phyloP scores from a whole-genome alignment of 2,113 vertebrate species.

The Hemichromis elongatus region DNA sequence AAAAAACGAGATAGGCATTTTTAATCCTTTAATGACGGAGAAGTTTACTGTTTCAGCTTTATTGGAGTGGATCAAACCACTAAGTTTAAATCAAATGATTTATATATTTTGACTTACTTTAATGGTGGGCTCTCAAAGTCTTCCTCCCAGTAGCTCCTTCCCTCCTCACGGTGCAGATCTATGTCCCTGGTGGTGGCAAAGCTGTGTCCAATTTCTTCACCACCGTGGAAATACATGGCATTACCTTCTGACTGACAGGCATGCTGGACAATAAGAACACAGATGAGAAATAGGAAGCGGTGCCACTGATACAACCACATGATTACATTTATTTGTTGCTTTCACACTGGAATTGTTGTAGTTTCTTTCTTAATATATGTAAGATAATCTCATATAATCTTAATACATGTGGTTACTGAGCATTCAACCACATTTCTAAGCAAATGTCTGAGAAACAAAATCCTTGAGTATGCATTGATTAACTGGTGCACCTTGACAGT shows the following conservation, averaged over 20 bases:
- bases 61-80: neutral
- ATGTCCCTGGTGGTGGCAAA: constrained; percentile 90
- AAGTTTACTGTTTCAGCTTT: neutral
- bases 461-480: neutral
- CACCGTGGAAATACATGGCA: constrained; percentile 93
- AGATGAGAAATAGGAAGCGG: neutral
- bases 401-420: neutral
- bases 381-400: neutral
- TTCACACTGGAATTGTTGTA: neutral
- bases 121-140: constrained; percentile 91
- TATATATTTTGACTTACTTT: constrained; percentile 79
- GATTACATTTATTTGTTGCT: neutral
- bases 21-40: neutral
- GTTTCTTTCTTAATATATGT: neutral
- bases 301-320: neutral
- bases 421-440: neutral
- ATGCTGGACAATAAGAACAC: constrained; percentile 76
- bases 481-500: constrained; percentile 84
- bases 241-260: constrained; percentile 98
- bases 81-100: neutral
- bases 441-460: neutral
- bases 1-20: neutral
- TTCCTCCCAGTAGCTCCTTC: constrained; percentile 92
- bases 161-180: constrained; percentile 89
- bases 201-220: constrained; percentile 85